Evolutionary conservation across 2,113 vertebrate genomes (phyloP).

Genomic region (Mungos mungo): DNA sequence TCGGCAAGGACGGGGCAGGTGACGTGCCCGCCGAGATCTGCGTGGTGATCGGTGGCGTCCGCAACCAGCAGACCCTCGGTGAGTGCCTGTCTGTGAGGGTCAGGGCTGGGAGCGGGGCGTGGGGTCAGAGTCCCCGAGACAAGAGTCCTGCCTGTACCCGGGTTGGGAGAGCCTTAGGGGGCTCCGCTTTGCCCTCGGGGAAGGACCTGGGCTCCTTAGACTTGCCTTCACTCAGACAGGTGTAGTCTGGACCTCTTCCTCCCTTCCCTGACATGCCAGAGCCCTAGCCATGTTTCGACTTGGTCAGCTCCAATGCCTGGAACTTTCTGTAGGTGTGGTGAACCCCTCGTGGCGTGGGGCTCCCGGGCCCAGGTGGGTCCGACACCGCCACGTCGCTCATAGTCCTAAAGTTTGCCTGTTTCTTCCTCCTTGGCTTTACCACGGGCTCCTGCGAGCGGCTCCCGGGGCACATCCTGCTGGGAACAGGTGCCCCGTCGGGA

Average conservation of each 20-base stretch:
- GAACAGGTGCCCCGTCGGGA: background rate
- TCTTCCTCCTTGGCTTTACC: background rate
- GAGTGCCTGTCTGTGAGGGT: constrained; percentile 67
- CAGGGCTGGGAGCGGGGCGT: rapidly evolving
- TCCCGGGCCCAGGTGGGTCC: background rate
- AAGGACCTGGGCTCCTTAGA: background rate
- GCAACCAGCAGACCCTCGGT: constrained; percentile 95
- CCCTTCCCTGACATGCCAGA: background rate
- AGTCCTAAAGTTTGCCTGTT: background rate
- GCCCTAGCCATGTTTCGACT: background rate
- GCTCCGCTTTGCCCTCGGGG: background rate
- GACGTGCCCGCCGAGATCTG: constrained; percentile 96
- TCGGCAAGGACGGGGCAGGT: constrained; percentile 85
- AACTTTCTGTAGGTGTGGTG: background rate
- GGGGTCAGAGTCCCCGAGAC: background rate
- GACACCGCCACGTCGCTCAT: rapidly evolving
- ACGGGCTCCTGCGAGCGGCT: background rate
- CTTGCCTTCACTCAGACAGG: background rate
- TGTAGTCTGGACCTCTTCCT: background rate
- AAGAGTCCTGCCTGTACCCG: background rate
- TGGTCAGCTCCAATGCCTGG: background rate
- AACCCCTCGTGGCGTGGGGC: background rate
- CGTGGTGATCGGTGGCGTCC: constrained; percentile 94
- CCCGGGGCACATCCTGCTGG: background rate
- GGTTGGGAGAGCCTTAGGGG: background rate